Evolutionary conservation across 2,888 invertebrate genomes (phyloP), one percentile per base, ranked within the genome.

Genomic region (Heteromurus nitidus): DNA sequence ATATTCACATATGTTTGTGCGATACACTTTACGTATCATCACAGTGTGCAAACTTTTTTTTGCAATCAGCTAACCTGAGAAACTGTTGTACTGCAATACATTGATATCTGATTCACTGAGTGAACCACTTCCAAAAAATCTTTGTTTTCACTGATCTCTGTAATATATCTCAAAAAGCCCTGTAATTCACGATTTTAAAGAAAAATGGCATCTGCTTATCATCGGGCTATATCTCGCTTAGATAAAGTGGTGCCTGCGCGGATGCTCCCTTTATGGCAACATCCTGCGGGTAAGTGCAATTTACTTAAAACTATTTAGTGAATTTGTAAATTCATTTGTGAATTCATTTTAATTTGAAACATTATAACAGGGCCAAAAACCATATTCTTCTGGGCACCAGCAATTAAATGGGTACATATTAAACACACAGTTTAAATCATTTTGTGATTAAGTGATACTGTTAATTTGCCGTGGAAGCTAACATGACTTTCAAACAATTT

Each of bases 351-450:
- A 13, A 26, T 20, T 28, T 55, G 13, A 26, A 24, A 47, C 13
- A 20, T 11, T 16, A 3, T 11, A 5, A 16, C 53, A 80, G 80
- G 80, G 60, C 80, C 80, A 58, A 80, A 74, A 62, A 80, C 80
- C 7, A 74, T 80, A 18, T 80, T 80, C 47, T 80, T 80, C 30
- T 80, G 80, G 80, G 73, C 60, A n/a, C 80, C 80, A 26, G 68
- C 62, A 20, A 31, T 80, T 28, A 80, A 80, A 74, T 80, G 80
- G 80, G 72, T 72, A 55, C n/a, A n/a, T 9, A 62, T n/a, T n/a
- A 18, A 62, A 31, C 30, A 26, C 26, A 42, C 18, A 65, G 22
- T 2, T 13, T 3, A 47, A 47, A 47, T 16, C n/a, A 9, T 36
- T 36, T 36, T 36, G 5, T 36, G 5, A 36, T 47, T 47, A 16